Conservation (phyloP, 2,113 vertebrate genomes). For the Microcebus tavaratra region DNA sequence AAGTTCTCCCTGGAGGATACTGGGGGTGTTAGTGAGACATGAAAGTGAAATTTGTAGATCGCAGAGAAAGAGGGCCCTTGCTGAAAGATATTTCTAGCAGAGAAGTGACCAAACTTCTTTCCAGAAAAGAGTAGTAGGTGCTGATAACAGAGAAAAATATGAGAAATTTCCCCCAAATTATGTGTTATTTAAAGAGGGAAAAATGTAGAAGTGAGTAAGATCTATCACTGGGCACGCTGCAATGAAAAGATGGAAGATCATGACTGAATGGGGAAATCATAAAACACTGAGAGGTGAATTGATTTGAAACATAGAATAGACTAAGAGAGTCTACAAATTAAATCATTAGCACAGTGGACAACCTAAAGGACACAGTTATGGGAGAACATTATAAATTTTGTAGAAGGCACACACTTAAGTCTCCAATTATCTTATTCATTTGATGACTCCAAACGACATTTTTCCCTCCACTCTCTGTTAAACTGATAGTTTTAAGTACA, state of each 20-base stretch:
- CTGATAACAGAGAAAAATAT: neutral
- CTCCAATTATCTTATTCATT: neutral
- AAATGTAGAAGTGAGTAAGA: neutral
- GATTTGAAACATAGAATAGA: neutral
- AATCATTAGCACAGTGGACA: neutral
- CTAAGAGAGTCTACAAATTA: neutral
- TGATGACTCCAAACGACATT: neutral
- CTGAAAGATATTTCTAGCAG: neutral
- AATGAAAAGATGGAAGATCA: neutral
- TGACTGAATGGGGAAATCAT: neutral
- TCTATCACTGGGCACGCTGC: neutral
- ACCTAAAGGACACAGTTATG: neutral
- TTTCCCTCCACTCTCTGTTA: neutral
- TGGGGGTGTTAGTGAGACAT: neutral
- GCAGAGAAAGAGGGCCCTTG: neutral
- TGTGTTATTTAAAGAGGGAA: neutral
- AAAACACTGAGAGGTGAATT: neutral
- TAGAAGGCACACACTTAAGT: neutral
- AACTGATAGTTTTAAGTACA: neutral
- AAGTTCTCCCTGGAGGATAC: neutral
- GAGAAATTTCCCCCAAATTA: neutral
- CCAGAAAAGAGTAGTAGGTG: neutral
- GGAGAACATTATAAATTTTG: neutral
- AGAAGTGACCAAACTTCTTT: neutral
- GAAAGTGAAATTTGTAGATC: neutral